These are phyloP conservation scores for Camptogramma bilineatum DNA, from an alignment of 2,888 invertebrate species.

Conservation along the genomic window DNA sequence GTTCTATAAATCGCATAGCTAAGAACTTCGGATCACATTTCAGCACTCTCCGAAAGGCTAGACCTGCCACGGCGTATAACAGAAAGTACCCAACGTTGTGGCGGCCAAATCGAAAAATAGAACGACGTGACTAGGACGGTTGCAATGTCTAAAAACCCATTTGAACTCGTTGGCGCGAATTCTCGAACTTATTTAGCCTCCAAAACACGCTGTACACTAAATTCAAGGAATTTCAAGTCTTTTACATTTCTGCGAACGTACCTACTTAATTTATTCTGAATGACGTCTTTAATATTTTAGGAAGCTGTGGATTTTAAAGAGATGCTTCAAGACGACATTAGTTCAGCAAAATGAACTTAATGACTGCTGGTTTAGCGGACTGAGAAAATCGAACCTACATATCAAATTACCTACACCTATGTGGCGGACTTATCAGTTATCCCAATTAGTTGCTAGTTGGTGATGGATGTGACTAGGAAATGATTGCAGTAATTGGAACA, in stretches of 20 bases:
- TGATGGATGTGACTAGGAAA: too few relatives aligned
- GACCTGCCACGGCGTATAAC: neutral
- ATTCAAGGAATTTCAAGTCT: neutral
- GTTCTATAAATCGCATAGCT: too few relatives aligned
- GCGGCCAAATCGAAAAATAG: neutral
- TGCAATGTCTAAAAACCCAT: slow-evolving; percentile 1
- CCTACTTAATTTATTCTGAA: neutral
- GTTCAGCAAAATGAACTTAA: too few relatives aligned
- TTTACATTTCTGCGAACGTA: neutral
- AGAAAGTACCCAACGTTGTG: neutral
- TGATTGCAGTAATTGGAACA: too few relatives aligned
- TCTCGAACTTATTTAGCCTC: neutral
- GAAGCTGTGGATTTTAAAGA: neutral
- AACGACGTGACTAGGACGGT: neutral
- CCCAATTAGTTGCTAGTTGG: too few relatives aligned
- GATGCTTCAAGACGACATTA: neutral
- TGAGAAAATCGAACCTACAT: too few relatives aligned
- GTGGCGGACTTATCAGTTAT: too few relatives aligned
- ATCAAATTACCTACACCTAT: too few relatives aligned
- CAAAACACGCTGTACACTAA: neutral
- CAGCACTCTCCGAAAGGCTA: too few relatives aligned
- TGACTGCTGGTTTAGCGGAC: neutral
- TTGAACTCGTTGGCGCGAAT: neutral
- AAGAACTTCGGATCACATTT: too few relatives aligned
- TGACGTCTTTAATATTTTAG: neutral